phyloP scores from a whole-genome alignment of 2,113 vertebrate genomes.

The Columba janthina region DNA sequence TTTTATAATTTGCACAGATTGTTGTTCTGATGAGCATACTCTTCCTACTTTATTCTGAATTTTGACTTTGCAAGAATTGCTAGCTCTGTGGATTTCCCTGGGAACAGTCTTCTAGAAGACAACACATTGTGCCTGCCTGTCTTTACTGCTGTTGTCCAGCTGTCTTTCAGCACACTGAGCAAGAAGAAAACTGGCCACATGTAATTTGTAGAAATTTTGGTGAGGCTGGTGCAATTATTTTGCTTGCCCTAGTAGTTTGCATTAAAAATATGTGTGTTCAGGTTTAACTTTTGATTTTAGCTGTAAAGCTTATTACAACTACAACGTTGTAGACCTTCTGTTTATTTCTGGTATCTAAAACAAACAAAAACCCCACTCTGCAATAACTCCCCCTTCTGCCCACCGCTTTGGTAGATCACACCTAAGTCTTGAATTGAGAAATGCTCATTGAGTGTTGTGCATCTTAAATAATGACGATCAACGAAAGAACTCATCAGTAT shows the following conservation, averaged over 20 bases:
- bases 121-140: constrained; percentile 37
- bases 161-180: constrained; percentile 46
- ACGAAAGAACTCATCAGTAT: neutral
- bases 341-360: neutral
- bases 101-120: constrained; percentile 15
- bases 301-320: neutral
- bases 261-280: neutral
- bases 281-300: neutral
- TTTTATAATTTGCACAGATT: neutral
- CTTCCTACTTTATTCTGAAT: neutral
- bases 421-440: neutral
- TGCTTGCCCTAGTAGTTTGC: neutral
- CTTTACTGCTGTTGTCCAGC: constrained; percentile 19
- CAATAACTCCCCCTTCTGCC: neutral
- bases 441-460: neutral
- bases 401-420: neutral
- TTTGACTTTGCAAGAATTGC: neutral
- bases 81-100: neutral
- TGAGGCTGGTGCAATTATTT: neutral
- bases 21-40: neutral
- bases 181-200: constrained; percentile 44
- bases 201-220: constrained; percentile 9
- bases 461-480: neutral
- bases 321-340: neutral
- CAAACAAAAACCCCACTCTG: accelerated